Conservation (phyloP, 2,888 invertebrate species). For the Cheilosia grossa region DNA sequence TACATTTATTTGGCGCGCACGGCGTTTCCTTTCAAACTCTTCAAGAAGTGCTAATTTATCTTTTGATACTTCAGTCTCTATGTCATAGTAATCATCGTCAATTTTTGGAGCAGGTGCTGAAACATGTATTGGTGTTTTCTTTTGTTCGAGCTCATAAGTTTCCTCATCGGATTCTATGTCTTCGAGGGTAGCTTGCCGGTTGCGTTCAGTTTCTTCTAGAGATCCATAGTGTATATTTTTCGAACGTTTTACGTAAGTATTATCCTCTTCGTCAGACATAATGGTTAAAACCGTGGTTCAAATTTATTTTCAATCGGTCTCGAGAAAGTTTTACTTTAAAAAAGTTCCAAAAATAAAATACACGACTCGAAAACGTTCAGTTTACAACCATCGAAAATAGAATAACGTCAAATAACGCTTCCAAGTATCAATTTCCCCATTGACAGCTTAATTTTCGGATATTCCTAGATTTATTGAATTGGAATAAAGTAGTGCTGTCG, state of each 20-base stretch:
- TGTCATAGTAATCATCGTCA: constrained; percentile 83
- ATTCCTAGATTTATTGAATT: constrained; percentile 2
- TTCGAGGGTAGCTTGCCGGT: constrained; percentile 85
- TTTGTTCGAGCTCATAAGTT: constrained; percentile 84
- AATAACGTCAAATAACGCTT: constrained; percentile 15
- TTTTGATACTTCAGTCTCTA: constrained; percentile 85
- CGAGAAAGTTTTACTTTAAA: constrained; percentile 37
- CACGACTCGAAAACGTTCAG: constrained; percentile 57
- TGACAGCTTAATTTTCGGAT: neutral
- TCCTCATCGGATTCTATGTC: constrained; percentile 86
- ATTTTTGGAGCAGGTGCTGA: constrained; percentile 79
- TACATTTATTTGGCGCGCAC: constrained; percentile 97
- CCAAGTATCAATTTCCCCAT: constrained; percentile 4
- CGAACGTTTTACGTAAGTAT: constrained; percentile 88
- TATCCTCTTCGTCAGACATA: constrained; percentile 93
- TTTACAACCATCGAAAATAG: constrained; percentile 21
- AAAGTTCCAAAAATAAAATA: constrained; percentile 7
- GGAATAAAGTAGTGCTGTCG: constrained; percentile 21
- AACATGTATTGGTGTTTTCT: constrained; percentile 82
- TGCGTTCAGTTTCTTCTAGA: constrained; percentile 92
- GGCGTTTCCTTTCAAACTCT: constrained; percentile 96
- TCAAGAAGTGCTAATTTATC: constrained; percentile 96
- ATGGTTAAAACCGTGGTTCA: neutral
- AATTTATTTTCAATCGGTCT: neutral
- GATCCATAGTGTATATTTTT: constrained; percentile 95